Evolutionary conservation across 2,888 invertebrate genomes (phyloP).

Genomic region (Eupithecia tripunctaria): DNA sequence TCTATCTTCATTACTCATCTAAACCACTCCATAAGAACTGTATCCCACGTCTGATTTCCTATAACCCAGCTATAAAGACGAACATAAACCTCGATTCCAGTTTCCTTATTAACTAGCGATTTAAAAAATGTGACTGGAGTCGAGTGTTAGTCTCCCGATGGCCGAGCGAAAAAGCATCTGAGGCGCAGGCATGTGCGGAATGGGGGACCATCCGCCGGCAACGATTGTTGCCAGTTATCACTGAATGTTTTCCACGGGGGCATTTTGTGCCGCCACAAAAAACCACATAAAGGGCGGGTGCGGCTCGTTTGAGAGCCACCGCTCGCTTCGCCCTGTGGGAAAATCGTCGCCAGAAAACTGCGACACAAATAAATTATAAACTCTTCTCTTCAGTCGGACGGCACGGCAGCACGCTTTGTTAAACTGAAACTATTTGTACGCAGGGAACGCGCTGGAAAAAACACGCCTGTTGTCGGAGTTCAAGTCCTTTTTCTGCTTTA

Average conservation of each 20-base stretch:
- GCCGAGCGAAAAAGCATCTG: conserved; percentile 73
- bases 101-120: conserved; percentile 40
- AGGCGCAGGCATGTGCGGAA: conserved; percentile 80
- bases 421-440: conserved; percentile 57
- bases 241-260: conserved; percentile 83
- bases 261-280: conserved; percentile 83
- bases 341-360: conserved; percentile 84
- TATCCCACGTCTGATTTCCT: conserved; percentile 21
- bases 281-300: conserved; percentile 83
- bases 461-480: conserved; percentile 24
- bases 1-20: not conserved
- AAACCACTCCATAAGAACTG: conserved; percentile 14
- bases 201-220: conserved; percentile 83
- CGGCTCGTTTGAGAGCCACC: conserved; percentile 81
- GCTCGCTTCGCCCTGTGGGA: conserved; percentile 74
- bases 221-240: conserved; percentile 85
- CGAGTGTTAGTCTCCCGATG: conserved; percentile 37
- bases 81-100: conserved; percentile 30
- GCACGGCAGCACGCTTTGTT: conserved; percentile 65
- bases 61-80: conserved; percentile 15
- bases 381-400: conserved; percentile 64
- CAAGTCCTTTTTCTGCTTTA: conserved; percentile 30
- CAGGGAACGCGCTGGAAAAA: conserved; percentile 42
- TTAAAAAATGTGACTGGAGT: conserved; percentile 38
- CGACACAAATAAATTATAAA: conserved; percentile 83